Conservation (phyloP, 2,113 vertebrate species). For the Mugil cephalus region DNA sequence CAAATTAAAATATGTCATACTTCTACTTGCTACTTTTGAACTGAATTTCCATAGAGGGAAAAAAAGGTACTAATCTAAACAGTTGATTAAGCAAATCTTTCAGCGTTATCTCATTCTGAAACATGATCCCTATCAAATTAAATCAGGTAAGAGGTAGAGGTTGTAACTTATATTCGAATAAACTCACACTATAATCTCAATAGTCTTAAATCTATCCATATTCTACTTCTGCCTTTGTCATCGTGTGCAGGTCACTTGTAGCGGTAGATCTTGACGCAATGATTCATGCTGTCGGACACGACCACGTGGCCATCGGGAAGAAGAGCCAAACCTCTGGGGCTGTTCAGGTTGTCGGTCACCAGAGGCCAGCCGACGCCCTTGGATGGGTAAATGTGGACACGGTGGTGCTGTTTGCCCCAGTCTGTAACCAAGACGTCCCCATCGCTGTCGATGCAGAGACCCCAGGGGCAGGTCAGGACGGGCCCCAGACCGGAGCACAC, state of each 20-base stretch:
- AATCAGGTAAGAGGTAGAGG: constrained; percentile 29
- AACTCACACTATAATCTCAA: background rate
- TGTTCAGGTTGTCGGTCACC: constrained; percentile 78
- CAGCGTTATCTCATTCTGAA: background rate
- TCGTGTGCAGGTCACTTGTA: constrained; percentile 77
- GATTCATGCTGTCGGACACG: constrained; percentile 88
- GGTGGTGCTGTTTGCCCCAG: constrained; percentile 82
- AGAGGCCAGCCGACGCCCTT: constrained; percentile 78
- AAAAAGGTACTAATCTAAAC: background rate
- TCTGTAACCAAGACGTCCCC: constrained; percentile 86
- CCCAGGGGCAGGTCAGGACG: constrained; percentile 85
- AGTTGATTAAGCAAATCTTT: constrained; percentile 13
- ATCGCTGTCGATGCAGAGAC: constrained; percentile 83
- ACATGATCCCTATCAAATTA: background rate
- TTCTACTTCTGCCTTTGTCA: background rate
- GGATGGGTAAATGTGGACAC: constrained; percentile 81
- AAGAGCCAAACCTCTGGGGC: constrained; percentile 83
- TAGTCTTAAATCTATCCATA: too few relatives aligned
- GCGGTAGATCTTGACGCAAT: constrained; percentile 86
- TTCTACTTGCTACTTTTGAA: too few relatives aligned
- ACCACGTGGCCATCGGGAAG: constrained; percentile 81
- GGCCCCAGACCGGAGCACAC: constrained; percentile 82
- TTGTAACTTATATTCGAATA: constrained; percentile 24
- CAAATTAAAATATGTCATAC: too few relatives aligned
- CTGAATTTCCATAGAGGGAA: too few relatives aligned